Evolutionary conservation across 2,797 vertebrate genomes (phyloP), one percentile per base, ranked within the genome.

Genomic region (Clamator glandarius): DNA sequence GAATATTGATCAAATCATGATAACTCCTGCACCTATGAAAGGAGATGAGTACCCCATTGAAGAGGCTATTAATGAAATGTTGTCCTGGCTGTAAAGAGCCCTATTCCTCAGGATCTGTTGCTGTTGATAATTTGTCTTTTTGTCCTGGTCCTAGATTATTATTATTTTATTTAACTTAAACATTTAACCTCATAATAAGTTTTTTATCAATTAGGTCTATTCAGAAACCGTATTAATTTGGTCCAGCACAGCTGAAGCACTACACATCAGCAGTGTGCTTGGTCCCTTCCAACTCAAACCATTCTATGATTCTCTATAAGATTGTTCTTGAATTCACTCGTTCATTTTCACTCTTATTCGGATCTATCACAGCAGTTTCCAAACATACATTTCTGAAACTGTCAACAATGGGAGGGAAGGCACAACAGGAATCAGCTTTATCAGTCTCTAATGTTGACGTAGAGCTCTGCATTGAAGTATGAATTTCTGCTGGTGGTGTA

Each of bases 1-100:
- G 31, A 67, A 8, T 68, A 58, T 41, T 51, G 51, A 58, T 48
- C 4, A 1, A 35, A 11, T 25, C 1, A 0, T 18, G 10, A 51
- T 51, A 80, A 6, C 4, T 84, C 7, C 81, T 79, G 51, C n/a
- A 39, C 2, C 0, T 5, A 10, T 28, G 18, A 16, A 67, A 48
- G 55, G n/a, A 73, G 44, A 33, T 33, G 12, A 29, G 59, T 33
- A 46, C 4, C 25, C n/a, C 42, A 12, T 0, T 11, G 50, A 61
- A 17, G 48, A 72, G 61, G 15, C 33, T 50, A 12, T 33, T 29
- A n/a, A 58, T 44, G 24, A 63, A 77, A 33, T 74, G 44, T 5
- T 51, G 8, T 63, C 29, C 46, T 15, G n/a, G 39, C 39, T 74
- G 6, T 20, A 15, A 81, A 64, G 48, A 90, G 9, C 6, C 25